Base-by-base conservation (phyloP, 2,113 vertebrate species). In the Eolophus roseicapilla region DNA sequence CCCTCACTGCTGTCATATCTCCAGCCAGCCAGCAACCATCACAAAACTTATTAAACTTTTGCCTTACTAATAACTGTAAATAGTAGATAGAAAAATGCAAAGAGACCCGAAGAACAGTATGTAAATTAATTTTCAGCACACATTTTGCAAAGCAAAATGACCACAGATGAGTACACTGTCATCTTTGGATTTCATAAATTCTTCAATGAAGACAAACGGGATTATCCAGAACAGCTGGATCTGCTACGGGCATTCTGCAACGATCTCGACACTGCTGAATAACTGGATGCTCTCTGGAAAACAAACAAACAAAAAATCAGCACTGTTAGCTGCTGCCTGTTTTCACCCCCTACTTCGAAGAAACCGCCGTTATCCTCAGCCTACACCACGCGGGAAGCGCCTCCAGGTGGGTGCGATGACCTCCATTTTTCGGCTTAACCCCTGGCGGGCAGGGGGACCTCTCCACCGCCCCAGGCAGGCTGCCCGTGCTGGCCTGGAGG, bases 21-120 rank as follows among this genome's bases (percentile, higher is more conserved):
- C 24, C 47, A 53, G 10, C 69, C 33, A 69, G 39, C 18, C 41
- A 92, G 37, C 24, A 63, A 47, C 19, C 39, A 15, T 9, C 47
- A 49, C 27, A 73, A 37, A 93, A 94, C 44, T 87, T 87, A 79
- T 2, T 55, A 60, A 92, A 95, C 52, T 95, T 91, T 52, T 62
- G 8, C 28, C 81, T 67, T 63, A 20, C 21, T 62, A 37, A 13
- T 71, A 88, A 59, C 50, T 43, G 17, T 4, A 65, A 82, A 29
- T 1, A 0, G 35, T 37, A 78, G 39, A 33, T 52, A 24, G 33
- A 71, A 86, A 86, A 83, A 50, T 35, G 65, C n/a, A 75, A 47
- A 84, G 24, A 18, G 55, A 28, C 24, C 11, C 18, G 16, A 41
- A 65, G 62, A 79, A 55, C 35, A 84, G 29, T 28, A 35, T 11